A percentile compares a stretch with the other conserved stretches of the same genome.
These are phyloP conservation scores for Lasioglossum oenotherae DNA, from an alignment of 2,888 invertebrate species.

Conservation along the genomic window DNA sequence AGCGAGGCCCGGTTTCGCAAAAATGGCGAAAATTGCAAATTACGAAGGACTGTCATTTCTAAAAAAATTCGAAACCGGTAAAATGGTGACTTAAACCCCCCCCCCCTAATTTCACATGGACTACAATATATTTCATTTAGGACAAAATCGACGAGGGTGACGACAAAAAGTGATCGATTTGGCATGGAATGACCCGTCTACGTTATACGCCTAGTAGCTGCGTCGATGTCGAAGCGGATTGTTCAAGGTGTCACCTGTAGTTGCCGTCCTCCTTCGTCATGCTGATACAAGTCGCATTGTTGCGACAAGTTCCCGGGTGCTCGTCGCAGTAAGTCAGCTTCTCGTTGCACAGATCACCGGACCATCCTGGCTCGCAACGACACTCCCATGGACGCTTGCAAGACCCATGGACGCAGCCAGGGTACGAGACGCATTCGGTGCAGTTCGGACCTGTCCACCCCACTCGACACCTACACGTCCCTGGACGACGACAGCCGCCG, in stretches of 20 bases:
- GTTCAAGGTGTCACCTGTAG: constrained; percentile 88
- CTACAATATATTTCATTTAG: too few relatives aligned
- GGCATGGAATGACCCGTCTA: too few relatives aligned
- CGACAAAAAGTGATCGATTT: too few relatives aligned
- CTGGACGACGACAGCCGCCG: constrained; percentile 93
- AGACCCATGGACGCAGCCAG: constrained; percentile 94
- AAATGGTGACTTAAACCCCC: too few relatives aligned
- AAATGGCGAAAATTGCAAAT: too few relatives aligned
- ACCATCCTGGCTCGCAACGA: constrained; percentile 94
- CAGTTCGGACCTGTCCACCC: constrained; percentile 94
- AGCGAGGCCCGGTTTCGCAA: too few relatives aligned
- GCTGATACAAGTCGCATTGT: constrained; percentile 93
- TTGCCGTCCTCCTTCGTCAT: constrained; percentile 91
- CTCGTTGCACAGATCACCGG: constrained; percentile 96
- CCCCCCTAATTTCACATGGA: too few relatives aligned
- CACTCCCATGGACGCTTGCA: constrained; percentile 96
- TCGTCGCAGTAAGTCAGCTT: constrained; percentile 94
- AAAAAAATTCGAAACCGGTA: too few relatives aligned
- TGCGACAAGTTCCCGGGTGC: constrained; percentile 90
- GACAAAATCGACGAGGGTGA: too few relatives aligned
- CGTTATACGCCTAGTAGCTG: background rate
- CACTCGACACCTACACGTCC: constrained; percentile 93
- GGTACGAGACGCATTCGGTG: constrained; percentile 92
- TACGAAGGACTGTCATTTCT: too few relatives aligned
- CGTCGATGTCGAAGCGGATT: background rate